Evolutionary conservation across 1,140 invertebrate species (phyloP).

Genomic region (Drosophila pruinosa): DNA sequence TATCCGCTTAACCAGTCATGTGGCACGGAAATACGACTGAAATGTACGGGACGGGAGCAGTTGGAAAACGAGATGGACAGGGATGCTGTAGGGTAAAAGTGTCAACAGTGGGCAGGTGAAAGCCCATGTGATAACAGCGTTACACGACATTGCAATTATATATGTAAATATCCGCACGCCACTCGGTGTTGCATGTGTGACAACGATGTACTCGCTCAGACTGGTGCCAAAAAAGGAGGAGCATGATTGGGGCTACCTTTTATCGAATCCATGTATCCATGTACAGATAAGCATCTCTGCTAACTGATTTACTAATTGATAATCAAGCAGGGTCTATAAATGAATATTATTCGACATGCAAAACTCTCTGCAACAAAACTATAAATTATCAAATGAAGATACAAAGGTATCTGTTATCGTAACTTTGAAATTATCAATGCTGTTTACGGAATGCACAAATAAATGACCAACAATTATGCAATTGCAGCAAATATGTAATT

Average conservation of each 20-base stretch:
- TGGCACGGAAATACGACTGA: slow-evolving; percentile 21
- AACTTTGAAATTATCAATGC: too few species aligned
- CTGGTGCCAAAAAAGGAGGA: background rate
- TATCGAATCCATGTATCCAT: background rate
- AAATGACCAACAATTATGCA: too few species aligned
- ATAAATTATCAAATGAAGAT: too few species aligned
- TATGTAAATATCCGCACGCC: slow-evolving; percentile 56
- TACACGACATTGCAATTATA: slow-evolving; percentile 68
- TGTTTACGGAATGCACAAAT: too few species aligned
- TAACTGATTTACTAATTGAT: background rate
- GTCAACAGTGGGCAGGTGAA: background rate
- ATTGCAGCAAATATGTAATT: too few species aligned
- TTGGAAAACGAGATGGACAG: background rate
- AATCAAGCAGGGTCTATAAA: too few species aligned
- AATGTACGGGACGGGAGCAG: background rate
- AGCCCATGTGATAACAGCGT: slow-evolving; percentile 31
- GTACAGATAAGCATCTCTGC: background rate
- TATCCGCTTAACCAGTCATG: slow-evolving; percentile 52
- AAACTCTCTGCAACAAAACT: too few species aligned
- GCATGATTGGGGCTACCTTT: background rate
- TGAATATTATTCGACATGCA: too few species aligned
- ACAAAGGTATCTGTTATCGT: too few species aligned
- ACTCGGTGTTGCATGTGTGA: background rate
- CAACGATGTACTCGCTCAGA: background rate
- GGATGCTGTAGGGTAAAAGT: background rate